These are phyloP conservation scores for Chiloscyllium plagiosum DNA, from an alignment of 2,113 vertebrate species.

Conservation along the genomic window DNA sequence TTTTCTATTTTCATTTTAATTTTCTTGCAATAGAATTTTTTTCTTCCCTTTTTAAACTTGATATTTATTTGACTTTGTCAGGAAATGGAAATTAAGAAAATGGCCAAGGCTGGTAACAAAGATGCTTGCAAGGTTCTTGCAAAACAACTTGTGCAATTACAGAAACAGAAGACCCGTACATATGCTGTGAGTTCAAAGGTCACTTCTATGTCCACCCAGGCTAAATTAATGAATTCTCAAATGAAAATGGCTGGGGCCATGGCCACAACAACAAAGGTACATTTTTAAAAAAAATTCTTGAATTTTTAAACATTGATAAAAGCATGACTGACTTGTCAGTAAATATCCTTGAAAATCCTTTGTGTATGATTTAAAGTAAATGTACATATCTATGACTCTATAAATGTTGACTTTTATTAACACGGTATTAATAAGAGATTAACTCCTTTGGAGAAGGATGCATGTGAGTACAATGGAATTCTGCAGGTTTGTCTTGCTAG, in stretches of 20 bases:
- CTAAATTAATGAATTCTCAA: constrained; percentile 97
- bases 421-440: background rate
- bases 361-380: background rate
- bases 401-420: background rate
- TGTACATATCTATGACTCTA: background rate
- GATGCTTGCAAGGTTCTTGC: constrained; percentile 94
- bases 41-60: background rate
- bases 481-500: background rate
- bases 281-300: background rate
- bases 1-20: background rate
- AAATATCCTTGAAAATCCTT: background rate
- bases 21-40: background rate
- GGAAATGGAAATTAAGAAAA: constrained; percentile 98
- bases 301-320: background rate
- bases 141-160: constrained; percentile 86
- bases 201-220: constrained; percentile 91
- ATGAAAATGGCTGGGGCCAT: constrained; percentile 99
- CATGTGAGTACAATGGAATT: background rate
- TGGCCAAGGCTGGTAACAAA: constrained; percentile 91
- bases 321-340: background rate
- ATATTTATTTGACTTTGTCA: constrained; percentile 45
- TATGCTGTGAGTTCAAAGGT: constrained; percentile 97
- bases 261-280: constrained; percentile 89
- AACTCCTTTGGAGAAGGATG: background rate
- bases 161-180: constrained; percentile 89